phyloP scores from a whole-genome alignment of 2,113 vertebrate genomes.

The Microtus richardsoni region DNA sequence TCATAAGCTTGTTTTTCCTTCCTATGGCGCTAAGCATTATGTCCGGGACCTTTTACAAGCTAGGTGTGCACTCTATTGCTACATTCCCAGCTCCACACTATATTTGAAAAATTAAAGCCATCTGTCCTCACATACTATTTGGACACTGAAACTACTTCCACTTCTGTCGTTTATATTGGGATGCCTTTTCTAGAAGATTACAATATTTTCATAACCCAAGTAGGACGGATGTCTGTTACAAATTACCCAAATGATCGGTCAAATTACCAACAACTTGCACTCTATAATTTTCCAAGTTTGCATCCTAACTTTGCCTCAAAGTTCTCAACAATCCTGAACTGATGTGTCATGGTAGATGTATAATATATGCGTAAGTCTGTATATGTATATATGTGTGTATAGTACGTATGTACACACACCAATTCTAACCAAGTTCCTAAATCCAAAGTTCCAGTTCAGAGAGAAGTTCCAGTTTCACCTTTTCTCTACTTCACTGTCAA shows the following conservation, averaged over 20 bases:
- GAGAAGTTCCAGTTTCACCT: background rate
- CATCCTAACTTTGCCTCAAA: background rate
- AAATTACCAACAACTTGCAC: background rate
- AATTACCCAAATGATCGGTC: background rate
- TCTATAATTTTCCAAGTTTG: background rate
- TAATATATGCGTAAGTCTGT: too few relatives aligned
- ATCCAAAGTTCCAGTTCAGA: background rate
- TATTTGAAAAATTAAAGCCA: slow-evolving; percentile 16
- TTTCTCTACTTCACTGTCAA: background rate
- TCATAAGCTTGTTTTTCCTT: background rate
- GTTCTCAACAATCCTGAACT: background rate
- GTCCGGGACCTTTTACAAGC: background rate
- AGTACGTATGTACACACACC: background rate
- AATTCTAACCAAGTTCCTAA: background rate
- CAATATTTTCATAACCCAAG: background rate
- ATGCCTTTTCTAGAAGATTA: background rate
- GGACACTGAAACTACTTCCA: background rate
- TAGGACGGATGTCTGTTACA: background rate
- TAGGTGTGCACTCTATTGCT: too few relatives aligned
- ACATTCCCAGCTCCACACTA: background rate
- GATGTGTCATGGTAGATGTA: background rate
- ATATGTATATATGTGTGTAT: too few relatives aligned
- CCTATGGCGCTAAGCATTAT: background rate
- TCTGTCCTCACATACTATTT: background rate
- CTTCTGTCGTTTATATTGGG: background rate